Percentiles rank a stretch among this genome's conserved stretches.
Conservation (phyloP, 2,888 invertebrate genomes). For the Melolontha melolontha region DNA sequence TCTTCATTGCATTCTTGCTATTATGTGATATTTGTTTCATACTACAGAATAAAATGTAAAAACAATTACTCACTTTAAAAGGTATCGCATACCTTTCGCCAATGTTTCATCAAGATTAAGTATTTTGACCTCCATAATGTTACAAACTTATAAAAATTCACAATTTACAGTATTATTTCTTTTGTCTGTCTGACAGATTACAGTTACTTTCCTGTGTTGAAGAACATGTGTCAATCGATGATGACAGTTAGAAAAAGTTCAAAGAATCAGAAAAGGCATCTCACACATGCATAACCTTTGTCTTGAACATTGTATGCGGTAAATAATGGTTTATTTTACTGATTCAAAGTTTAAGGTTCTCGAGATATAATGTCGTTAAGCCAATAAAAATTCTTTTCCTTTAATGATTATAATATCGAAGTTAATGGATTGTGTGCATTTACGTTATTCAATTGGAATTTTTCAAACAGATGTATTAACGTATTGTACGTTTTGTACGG, state of each 20-base stretch:
- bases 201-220: constrained; percentile 9
- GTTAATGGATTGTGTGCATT: too few relatives aligned
- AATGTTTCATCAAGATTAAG: constrained; percentile 16
- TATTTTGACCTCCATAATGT: constrained; percentile 10
- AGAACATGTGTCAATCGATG: constrained; percentile 26
- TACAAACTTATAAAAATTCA: constrained; percentile 8
- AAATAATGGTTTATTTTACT: too few relatives aligned
- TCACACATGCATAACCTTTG: background rate
- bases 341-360: too few relatives aligned
- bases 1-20: constrained; percentile 13
- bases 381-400: too few relatives aligned
- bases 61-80: constrained; percentile 9
- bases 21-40: constrained; percentile 22
- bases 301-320: background rate
- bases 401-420: too few relatives aligned
- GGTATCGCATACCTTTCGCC: background rate
- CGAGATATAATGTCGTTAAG: too few relatives aligned
- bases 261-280: background rate
- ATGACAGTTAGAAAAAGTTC: background rate
- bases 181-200: constrained; percentile 14
- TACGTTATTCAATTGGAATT: too few relatives aligned
- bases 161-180: constrained; percentile 16
- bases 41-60: constrained; percentile 11
- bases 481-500: too few relatives aligned
- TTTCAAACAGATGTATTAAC: too few relatives aligned